A percentile compares a stretch with the other conserved stretches of the same genome.
These are phyloP conservation scores for Philonicus albiceps DNA, from an alignment of 2,888 invertebrate species.

Conservation along the genomic window DNA sequence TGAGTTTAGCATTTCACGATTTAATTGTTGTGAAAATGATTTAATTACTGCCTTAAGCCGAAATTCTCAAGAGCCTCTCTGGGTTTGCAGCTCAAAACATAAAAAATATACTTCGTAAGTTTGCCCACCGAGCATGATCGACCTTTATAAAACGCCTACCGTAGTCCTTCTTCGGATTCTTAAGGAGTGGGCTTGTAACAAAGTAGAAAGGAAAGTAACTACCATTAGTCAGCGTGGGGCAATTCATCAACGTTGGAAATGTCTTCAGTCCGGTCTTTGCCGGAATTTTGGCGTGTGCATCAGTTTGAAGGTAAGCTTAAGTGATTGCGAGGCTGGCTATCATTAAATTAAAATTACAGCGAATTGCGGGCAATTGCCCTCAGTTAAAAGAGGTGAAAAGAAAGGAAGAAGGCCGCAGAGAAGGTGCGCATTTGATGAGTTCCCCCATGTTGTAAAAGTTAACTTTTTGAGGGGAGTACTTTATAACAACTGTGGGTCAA, in stretches of 20 bases:
- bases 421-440: background rate
- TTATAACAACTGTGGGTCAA: background rate
- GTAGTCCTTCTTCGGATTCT: background rate
- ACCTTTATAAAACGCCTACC: background rate
- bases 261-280: background rate
- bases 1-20: background rate
- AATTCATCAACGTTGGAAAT: slow-evolving; percentile 35
- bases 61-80: background rate
- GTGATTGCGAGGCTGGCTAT: slow-evolving; percentile 11
- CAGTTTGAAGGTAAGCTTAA: background rate
- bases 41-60: slow-evolving; percentile 18
- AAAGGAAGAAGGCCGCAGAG: background rate
- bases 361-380: background rate
- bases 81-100: background rate
- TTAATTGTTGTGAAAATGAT: slow-evolving; percentile 42
- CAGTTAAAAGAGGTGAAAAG: slow-evolving; percentile 2
- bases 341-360: slow-evolving; percentile 30
- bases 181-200: background rate
- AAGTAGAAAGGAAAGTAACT: slow-evolving; percentile 38
- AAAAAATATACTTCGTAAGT: background rate
- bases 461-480: background rate
- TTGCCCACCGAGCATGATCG: slow-evolving; percentile 7
- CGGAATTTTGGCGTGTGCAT: background rate
- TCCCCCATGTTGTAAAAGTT: background rate
- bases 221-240: background rate